Conservation (phyloP, 2,888 invertebrate species). For the Drosophila gaucha region DNA sequence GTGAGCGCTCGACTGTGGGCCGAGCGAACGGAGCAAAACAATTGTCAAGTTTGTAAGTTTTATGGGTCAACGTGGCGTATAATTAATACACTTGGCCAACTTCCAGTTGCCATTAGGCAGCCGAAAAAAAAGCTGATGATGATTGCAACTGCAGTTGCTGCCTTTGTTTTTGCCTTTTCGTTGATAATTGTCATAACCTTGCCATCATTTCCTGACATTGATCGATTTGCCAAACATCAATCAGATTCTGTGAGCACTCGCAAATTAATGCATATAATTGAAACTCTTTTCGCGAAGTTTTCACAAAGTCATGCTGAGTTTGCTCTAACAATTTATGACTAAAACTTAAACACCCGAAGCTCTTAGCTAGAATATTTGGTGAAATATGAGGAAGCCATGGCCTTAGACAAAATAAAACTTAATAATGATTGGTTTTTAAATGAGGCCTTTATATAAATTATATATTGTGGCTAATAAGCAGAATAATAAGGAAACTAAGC, state of each 20-base stretch:
- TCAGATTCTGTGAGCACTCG: slow-evolving; percentile 27
- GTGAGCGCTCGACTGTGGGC: slow-evolving; percentile 53
- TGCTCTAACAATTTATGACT: slow-evolving; percentile 6
- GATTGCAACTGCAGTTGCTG: slow-evolving; percentile 29
- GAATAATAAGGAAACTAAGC: no score
- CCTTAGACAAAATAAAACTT: not conserved
- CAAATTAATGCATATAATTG: slow-evolving; percentile 61
- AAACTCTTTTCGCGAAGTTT: slow-evolving; percentile 37
- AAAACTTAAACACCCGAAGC: not conserved
- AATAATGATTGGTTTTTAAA: not conserved
- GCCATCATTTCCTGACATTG: slow-evolving; percentile 79
- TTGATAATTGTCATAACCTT: slow-evolving; percentile 75
- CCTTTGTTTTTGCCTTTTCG: slow-evolving; percentile 40
- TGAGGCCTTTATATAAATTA: no score
- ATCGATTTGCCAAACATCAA: slow-evolving; percentile 71
- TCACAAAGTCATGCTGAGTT: slow-evolving; percentile 65
- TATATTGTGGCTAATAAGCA: no score
- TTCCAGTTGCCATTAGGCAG: slow-evolving; percentile 73
- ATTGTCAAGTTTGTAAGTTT: slow-evolving; percentile 66
- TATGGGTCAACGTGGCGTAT: slow-evolving; percentile 77
- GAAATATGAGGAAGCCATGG: not conserved
- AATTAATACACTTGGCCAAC: slow-evolving; percentile 77
- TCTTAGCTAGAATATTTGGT: not conserved
- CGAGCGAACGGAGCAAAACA: slow-evolving; percentile 48
- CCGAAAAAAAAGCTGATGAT: slow-evolving; percentile 42